A percentile compares a stretch with the other conserved stretches of the same genome.
phyloP scores from a whole-genome alignment of 2,888 invertebrate species.

The Drosophila eohydei region DNA sequence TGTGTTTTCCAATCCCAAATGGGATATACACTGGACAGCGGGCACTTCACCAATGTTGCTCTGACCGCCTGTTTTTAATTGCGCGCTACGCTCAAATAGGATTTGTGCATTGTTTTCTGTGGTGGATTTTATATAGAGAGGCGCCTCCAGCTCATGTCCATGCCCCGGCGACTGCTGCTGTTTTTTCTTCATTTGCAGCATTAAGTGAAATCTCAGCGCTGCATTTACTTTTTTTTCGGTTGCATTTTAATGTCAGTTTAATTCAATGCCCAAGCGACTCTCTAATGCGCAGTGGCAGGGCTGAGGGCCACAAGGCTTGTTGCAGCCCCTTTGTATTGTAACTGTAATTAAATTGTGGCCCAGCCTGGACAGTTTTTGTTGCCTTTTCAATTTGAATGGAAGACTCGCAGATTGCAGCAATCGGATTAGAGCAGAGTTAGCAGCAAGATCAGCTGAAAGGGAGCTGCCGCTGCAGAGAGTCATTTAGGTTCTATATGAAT shows the following conservation, averaged over 20 bases:
- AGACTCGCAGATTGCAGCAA: conserved; percentile 5
- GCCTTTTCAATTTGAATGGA: conserved; percentile 39
- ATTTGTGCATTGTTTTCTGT: conserved; percentile 80
- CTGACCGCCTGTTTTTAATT: conserved; percentile 70
- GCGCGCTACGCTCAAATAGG: conserved; percentile 74
- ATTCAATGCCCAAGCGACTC: conserved; percentile 70
- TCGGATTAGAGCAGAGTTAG: conserved; percentile 17
- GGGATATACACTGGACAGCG: conserved; percentile 33
- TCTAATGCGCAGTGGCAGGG: conserved; percentile 55
- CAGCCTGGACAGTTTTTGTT: conserved; percentile 14
- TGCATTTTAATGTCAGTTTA: conserved; percentile 76
- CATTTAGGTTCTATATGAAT: too few relatives aligned
- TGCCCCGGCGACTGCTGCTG: neutral
- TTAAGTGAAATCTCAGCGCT: conserved; percentile 51
- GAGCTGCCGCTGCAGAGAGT: neutral
- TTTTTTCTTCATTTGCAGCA: conserved; percentile 26
- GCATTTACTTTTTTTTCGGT: conserved; percentile 32
- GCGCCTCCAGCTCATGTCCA: neutral
- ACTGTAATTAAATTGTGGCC: conserved; percentile 78
- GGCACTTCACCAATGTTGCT: conserved; percentile 29
- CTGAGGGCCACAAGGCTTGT: neutral
- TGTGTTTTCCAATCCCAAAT: conserved; percentile 36
- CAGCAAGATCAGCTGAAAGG: neutral
- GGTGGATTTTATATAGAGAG: conserved; percentile 66
- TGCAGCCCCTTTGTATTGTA: conserved; percentile 53